A percentile compares a stretch with the other conserved stretches of the same genome.
Conservation (phyloP, 37 sponge, comb jelly and placozoan genomes). For the Hexactinellida sp. region DNA sequence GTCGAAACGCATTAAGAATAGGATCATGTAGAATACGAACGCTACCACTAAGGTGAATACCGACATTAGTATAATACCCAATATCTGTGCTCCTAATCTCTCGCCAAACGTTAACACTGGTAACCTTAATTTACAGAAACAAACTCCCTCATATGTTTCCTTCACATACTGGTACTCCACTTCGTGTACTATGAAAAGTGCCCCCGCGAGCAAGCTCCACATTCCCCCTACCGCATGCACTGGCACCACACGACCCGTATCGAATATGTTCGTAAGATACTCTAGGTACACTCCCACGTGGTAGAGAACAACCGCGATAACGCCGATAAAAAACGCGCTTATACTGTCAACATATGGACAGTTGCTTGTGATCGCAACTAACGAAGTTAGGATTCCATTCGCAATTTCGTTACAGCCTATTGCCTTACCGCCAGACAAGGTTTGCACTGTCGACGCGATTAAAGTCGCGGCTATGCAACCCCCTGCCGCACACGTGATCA, state of each 20-base stretch:
- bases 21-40: background rate
- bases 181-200: conserved; percentile 40
- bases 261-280: conserved; percentile 50
- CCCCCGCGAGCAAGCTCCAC: conserved; percentile 46
- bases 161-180: background rate
- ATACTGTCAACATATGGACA: conserved; percentile 43
- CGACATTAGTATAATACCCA: background rate
- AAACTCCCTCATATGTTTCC: conserved; percentile 63
- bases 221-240: conserved; percentile 62
- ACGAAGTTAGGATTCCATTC: conserved; percentile 42
- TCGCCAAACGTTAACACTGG: conserved; percentile 24
- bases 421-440: conserved; percentile 20
- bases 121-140: conserved; percentile 48
- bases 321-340: conserved; percentile 40
- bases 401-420: conserved; percentile 54
- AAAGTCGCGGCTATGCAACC: conserved; percentile 41
- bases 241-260: conserved; percentile 82
- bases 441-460: conserved; percentile 43
- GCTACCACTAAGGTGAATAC: background rate
- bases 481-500: conserved; percentile 46
- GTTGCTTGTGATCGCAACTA: conserved; percentile 48
- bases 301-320: conserved; percentile 62
- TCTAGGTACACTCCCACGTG: conserved; percentile 66
- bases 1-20: background rate
- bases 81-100: background rate